Percentiles rank a stretch among this genome's conserved stretches.
Evolutionary conservation across 1,140 invertebrate genomes (phyloP).

Genomic region (Sarcophaga peregrina): DNA sequence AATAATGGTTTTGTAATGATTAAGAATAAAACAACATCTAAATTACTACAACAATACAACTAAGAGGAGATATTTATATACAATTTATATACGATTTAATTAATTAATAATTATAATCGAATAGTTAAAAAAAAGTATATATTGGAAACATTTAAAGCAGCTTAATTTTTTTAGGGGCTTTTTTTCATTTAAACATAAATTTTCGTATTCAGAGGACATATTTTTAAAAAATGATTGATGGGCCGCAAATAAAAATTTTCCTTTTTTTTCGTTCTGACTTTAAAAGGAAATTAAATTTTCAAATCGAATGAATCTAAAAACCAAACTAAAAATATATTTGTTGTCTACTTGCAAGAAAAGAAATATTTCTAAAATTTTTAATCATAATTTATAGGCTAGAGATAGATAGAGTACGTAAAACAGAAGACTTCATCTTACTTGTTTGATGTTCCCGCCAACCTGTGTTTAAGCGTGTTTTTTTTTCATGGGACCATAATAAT

Average conservation of each 20-base stretch:
- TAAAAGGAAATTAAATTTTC: neutral
- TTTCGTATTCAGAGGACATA: slow-evolving; percentile 1
- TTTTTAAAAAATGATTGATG: slow-evolving; percentile 13
- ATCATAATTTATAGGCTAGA: too few species aligned
- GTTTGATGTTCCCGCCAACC: slow-evolving; percentile 79
- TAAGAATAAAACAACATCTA: slow-evolving; percentile 30
- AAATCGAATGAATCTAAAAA: neutral
- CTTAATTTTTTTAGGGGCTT: neutral
- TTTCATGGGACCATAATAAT: neutral
- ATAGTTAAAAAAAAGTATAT: neutral
- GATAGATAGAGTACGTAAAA: neutral
- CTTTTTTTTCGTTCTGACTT: too few species aligned
- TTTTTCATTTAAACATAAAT: neutral
- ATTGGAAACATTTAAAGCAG: slow-evolving; percentile 31
- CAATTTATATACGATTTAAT: neutral
- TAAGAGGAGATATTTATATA: neutral
- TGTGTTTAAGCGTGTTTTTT: slow-evolving; percentile 55
- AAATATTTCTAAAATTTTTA: too few species aligned
- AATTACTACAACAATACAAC: neutral
- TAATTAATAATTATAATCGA: neutral
- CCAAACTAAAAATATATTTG: neutral
- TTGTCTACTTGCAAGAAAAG: neutral
- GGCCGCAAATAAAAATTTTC: neutral
- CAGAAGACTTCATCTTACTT: slow-evolving; percentile 71
- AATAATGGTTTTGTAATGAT: neutral